Percentiles rank a stretch among this genome's conserved stretches.
Conservation (phyloP, 1,140 invertebrate species). For the Drosophila tristis region DNA sequence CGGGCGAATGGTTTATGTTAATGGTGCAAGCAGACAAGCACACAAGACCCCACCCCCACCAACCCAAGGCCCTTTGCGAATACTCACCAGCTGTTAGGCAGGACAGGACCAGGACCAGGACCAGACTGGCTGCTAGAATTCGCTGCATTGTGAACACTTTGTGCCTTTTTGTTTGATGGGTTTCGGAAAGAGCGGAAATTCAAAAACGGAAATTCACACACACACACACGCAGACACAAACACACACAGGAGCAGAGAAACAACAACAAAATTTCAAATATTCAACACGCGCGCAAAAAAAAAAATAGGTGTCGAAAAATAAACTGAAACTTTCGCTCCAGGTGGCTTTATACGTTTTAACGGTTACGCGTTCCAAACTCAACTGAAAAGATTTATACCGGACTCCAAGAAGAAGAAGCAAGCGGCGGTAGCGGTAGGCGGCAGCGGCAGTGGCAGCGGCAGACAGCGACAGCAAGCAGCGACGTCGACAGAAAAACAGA, state of each 20-base stretch:
- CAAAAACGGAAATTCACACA: slow-evolving; percentile 12
- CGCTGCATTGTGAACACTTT: slow-evolving; percentile 48
- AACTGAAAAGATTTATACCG: slow-evolving; percentile 83
- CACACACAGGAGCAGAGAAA: neutral
- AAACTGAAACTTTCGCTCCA: slow-evolving; percentile 60
- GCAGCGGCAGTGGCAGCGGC: slow-evolving; percentile 28
- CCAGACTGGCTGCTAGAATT: slow-evolving; percentile 41
- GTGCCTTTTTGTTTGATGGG: neutral
- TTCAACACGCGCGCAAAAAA: slow-evolving; percentile 8
- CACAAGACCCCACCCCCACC: neutral
- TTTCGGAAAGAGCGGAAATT: neutral
- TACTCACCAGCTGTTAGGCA: slow-evolving; percentile 61
- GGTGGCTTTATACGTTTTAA: slow-evolving; percentile 66
- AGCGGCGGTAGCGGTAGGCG: slow-evolving; percentile 30
- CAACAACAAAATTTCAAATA: slow-evolving; percentile 25
- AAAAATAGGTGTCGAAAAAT: slow-evolving; percentile 14
- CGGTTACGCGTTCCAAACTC: slow-evolving; percentile 83
- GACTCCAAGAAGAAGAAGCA: slow-evolving; percentile 75
- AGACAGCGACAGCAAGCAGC: slow-evolving; percentile 24
- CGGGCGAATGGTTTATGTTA: slow-evolving; percentile 1
- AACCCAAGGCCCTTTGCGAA: neutral
- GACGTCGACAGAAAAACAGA: slow-evolving; percentile 30
- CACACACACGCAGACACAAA: neutral
- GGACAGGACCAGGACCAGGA: slow-evolving; percentile 70
- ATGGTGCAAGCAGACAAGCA: neutral